Evolutionary conservation across 2,113 vertebrate species (phyloP), one percentile per base, ranked within the genome.

Genomic region (Lynx canadensis): DNA sequence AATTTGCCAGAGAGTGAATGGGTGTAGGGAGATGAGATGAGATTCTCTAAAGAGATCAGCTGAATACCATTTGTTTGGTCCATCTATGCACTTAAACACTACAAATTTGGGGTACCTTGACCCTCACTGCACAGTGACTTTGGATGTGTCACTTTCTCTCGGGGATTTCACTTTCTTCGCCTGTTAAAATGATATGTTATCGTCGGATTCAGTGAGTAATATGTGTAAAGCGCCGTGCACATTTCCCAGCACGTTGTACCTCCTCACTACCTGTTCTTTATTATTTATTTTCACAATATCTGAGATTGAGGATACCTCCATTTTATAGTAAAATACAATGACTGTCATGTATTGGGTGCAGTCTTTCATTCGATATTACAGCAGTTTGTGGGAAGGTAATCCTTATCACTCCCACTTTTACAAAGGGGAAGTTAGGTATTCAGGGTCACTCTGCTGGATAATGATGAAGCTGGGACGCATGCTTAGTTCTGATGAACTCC

Each of bases 401-500:
- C 11, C 1, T 87, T 73, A 69, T 78, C 29, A 89, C 2, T 33
- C 21, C 25, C 10, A 29, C 12, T 85, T 92, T 88, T 63, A 38
- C 33, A 50, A 91, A 92, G 33, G 69, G 12, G 31, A 87, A 27
- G 23, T 50, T 7, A 1, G n/a, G n/a, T 23, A 8, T 23, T 79
- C 12, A 7, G 14, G 71, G 52, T 90, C 79, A 78, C 7, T 16
- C 0, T 3, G 45, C 27, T 85, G 78, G 68, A 36, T 84, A 60
- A 87, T 14, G 0, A 9, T 36, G 9, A 33, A 94, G 25, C 63
- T 71, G 27, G 79, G 66, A 94, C 84, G 82, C 71, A 79, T 85
- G 80, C 55, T 88, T n/a, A 76, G 66, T 50, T 94, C 94, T 79
- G 48, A 97, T 50, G 84, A 96, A 76, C 76, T 86, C 36, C n/a